Base-by-base conservation (phyloP, 1,140 invertebrate species). In the Aleiodes sp. region DNA sequence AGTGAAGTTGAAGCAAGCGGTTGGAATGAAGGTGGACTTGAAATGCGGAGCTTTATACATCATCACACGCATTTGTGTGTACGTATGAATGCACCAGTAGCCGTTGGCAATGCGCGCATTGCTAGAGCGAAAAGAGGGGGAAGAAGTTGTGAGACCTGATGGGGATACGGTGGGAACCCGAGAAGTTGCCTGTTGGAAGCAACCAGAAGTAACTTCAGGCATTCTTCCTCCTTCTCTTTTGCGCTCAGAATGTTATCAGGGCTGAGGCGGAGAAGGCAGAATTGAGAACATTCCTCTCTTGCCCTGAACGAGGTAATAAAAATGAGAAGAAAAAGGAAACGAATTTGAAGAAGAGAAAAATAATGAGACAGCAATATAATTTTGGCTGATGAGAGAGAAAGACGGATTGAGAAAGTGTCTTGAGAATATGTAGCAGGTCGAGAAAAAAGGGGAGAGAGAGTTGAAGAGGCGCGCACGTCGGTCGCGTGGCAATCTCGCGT, bases 401-500 rank as follows among this genome's bases (percentile, higher is more conserved):
- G 68, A 65, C 64, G 65, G 65, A 60, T 19, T 37, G 64, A 73
- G 75, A 76, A 75, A 74, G 70, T 52, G 65, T 75, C 46, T 52
- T 52, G 46, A 52, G 46, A n/a, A 52, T 52, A 52, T 56, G 60
- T 64, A 41, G 46, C 62, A 39, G 65, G 57, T 59, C 29, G 64
- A 63, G 16, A 28, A n/a, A 67, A 57, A 41, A 37, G 69, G 57
- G 24, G 37, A 73, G 69, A 63, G 59, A 24, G 61, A 63, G 37
- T 39, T 41, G 33, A 73, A 68, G 24, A 62, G 60, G 64, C 63
- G 68, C 74, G 75, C 74, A 73, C 80, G 82, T 76, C 73, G 70
- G 81, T 82, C 82, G 82, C 82, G 82, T 82, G 82, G 82, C 80
- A 37, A 62, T 60, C 37, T 73, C 65, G 60, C 57, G n/a, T 63